Conservation (phyloP, 2,888 invertebrate genomes). For the Sarcophaga subvicina region DNA sequence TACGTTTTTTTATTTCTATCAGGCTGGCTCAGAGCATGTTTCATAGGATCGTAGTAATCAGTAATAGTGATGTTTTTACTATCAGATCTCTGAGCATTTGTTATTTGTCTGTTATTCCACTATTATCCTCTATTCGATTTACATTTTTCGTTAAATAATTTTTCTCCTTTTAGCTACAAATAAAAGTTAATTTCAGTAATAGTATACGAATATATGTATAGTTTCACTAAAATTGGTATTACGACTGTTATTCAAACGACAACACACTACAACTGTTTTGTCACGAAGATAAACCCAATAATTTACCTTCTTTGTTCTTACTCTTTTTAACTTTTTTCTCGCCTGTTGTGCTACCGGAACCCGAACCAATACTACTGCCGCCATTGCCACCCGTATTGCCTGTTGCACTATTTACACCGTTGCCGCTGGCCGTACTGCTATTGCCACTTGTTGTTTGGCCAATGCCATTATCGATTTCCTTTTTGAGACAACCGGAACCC, state of each 20-base stretch:
- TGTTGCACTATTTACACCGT: conserved; percentile 72
- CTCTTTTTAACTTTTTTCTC: conserved; percentile 82
- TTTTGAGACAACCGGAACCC: conserved; percentile 80
- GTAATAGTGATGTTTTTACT: too few species aligned
- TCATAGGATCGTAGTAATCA: too few species aligned
- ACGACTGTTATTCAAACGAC: conserved; percentile 71
- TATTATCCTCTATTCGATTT: conserved; percentile 5
- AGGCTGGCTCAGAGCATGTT: too few species aligned
- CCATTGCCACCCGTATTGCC: conserved; percentile 68
- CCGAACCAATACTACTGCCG: conserved; percentile 73
- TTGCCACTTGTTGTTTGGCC: conserved; percentile 70
- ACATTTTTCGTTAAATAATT: conserved; percentile 44
- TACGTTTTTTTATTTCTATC: too few species aligned
- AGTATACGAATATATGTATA: background rate
- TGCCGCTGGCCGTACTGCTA: conserved; percentile 69
- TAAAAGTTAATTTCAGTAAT: conserved; percentile 41
- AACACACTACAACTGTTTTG: conserved; percentile 69
- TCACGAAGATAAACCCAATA: conserved; percentile 79
- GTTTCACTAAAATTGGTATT: conserved; percentile 75
- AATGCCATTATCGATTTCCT: conserved; percentile 67
- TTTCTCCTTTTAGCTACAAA: conserved; percentile 47
- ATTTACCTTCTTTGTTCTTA: conserved; percentile 82
- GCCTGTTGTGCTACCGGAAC: conserved; percentile 77
- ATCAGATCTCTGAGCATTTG: too few species aligned
- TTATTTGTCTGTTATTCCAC: too few species aligned